Conservation (phyloP, 1,140 invertebrate genomes). For the Camponotus floridanus region DNA sequence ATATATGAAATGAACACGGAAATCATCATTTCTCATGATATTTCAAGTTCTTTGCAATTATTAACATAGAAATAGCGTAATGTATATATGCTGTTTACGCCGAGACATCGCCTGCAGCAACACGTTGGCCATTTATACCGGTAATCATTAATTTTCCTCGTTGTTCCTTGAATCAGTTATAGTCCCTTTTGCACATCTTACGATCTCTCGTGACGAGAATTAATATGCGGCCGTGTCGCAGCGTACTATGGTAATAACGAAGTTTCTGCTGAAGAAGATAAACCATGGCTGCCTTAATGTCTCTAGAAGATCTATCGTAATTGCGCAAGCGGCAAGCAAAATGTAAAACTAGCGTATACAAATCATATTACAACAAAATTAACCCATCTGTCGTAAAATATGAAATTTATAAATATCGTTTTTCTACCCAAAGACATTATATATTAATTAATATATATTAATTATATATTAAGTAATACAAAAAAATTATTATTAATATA, state of each 20-base stretch:
- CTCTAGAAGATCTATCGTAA: constrained; percentile 33
- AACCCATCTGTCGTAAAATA: background rate
- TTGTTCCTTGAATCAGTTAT: constrained; percentile 60
- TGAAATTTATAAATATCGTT: background rate
- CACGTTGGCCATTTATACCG: constrained; percentile 59
- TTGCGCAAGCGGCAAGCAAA: constrained; percentile 12
- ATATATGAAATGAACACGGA: background rate
- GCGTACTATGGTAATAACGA: constrained; percentile 55
- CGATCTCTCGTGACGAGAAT: constrained; percentile 58
- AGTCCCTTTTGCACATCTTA: constrained; percentile 57
- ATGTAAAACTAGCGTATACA: background rate
- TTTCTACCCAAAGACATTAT: background rate
- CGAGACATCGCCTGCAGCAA: constrained; percentile 50
- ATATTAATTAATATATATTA: too few species aligned
- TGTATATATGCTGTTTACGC: constrained; percentile 19
- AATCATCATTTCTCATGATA: constrained; percentile 14
- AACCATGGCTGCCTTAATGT: constrained; percentile 46
- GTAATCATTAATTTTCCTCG: constrained; percentile 58
- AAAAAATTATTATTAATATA: too few species aligned
- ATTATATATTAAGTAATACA: too few species aligned
- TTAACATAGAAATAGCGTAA: constrained; percentile 42
- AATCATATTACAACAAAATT: constrained; percentile 20
- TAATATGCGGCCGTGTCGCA: constrained; percentile 59
- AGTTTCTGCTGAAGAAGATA: constrained; percentile 60
- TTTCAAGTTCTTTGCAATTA: constrained; percentile 53